phyloP scores from a whole-genome alignment of 1,140 invertebrate genomes.

The Platyura marginata region DNA sequence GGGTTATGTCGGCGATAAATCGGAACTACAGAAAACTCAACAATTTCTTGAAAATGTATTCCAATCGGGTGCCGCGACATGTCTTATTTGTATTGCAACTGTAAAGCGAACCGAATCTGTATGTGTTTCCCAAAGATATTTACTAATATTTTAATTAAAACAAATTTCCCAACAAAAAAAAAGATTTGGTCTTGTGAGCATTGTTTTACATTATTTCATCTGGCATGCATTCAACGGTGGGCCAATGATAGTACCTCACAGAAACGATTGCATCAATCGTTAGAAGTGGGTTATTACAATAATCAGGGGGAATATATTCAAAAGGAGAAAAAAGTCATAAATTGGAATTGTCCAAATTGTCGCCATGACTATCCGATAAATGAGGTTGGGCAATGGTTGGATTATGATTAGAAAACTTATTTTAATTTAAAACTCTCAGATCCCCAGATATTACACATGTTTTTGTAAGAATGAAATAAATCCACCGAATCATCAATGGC shows the following conservation, averaged over 20 bases:
- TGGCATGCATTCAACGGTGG: constrained; percentile 84
- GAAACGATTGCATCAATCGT: constrained; percentile 24
- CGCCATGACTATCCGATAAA: constrained; percentile 54
- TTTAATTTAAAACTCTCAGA: no score
- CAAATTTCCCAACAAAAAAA: constrained; percentile 3
- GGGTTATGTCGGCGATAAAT: constrained; percentile 26
- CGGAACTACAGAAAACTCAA: constrained; percentile 37
- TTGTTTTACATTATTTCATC: constrained; percentile 70
- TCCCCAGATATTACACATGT: constrained; percentile 66
- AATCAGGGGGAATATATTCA: constrained; percentile 19
- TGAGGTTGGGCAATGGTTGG: constrained; percentile 15
- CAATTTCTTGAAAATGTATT: constrained; percentile 55
- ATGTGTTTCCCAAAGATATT: constrained; percentile 17
- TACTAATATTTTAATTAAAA: constrained; percentile 9
- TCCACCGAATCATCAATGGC: constrained; percentile 64
- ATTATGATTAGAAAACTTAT: no score
- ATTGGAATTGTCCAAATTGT: constrained; percentile 76
- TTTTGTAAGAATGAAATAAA: constrained; percentile 68
- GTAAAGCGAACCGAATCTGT: constrained; percentile 66
- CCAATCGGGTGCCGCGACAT: constrained; percentile 59
- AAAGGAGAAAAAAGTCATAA: constrained; percentile 20
- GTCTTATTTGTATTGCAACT: constrained; percentile 81
- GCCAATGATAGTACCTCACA: constrained; percentile 69
- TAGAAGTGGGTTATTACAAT: constrained; percentile 15
- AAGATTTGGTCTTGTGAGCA: constrained; percentile 71